Conservation (phyloP, 2,797 vertebrate genomes). For the Leptodactylus fallax region DNA sequence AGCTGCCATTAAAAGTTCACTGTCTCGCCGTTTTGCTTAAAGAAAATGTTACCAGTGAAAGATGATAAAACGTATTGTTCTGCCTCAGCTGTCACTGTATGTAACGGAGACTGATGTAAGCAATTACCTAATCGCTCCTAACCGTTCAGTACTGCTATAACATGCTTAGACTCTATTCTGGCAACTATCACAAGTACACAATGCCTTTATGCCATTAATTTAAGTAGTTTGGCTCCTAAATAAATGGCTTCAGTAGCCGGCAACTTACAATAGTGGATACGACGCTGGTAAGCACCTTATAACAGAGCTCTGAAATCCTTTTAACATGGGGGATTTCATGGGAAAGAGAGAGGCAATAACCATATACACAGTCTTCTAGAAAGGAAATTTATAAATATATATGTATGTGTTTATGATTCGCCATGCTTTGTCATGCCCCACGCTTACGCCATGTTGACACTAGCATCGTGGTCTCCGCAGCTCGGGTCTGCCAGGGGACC, state of each 20-base stretch:
- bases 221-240: neutral
- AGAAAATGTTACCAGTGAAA: constrained; percentile 53
- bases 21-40: constrained; percentile 37
- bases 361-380: neutral
- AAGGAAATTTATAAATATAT: too few species aligned
- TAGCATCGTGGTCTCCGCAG: too few species aligned
- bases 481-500: too few species aligned
- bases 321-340: neutral
- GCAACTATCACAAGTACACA: neutral
- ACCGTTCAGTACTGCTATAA: constrained; percentile 39
- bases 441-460: too few species aligned
- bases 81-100: constrained; percentile 47
- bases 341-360: neutral
- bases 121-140: constrained; percentile 56
- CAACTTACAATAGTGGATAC: neutral
- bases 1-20: constrained; percentile 45
- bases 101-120: constrained; percentile 46
- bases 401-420: too few species aligned
- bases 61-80: constrained; percentile 57
- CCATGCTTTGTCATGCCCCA: too few species aligned
- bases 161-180: neutral
- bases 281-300: neutral
- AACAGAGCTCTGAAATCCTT: neutral
- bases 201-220: neutral
- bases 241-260: neutral